phyloP scores from a whole-genome alignment of 2,797 vertebrate species.

The Mallotus villosus region DNA sequence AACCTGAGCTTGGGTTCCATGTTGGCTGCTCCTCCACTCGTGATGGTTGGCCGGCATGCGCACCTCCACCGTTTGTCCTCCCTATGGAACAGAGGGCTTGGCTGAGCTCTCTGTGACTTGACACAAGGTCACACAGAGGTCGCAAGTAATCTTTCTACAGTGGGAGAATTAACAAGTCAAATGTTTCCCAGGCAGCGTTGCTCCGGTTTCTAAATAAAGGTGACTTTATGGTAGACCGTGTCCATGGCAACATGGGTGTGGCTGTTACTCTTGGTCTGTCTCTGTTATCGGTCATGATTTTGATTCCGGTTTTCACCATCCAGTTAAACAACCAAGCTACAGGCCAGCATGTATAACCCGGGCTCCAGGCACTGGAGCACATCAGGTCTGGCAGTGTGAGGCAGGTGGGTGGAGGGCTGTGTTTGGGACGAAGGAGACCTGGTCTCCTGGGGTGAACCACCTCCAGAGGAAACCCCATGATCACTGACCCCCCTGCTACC shows the following conservation, averaged over 20 bases:
- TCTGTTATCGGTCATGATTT: too few species aligned
- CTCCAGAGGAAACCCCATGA: conserved; percentile 51
- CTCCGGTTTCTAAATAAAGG: too few species aligned
- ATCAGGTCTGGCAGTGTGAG: not conserved
- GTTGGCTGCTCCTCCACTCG: conserved; percentile 46
- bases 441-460: conserved; percentile 28
- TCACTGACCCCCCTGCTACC: conserved; percentile 24
- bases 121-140: conserved; percentile 6
- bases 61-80: conserved; percentile 30
- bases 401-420: conserved; percentile 36
- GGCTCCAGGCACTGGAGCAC: not conserved
- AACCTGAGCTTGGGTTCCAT: conserved; percentile 49
- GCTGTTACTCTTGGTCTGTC: too few species aligned
- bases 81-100: conserved; percentile 43
- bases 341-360: not conserved
- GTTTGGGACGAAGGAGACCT: conserved; percentile 55
- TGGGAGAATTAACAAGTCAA: not conserved
- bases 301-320: too few species aligned
- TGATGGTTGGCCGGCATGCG: conserved; percentile 30
- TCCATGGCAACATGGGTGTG: too few species aligned
- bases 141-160: conserved; percentile 6
- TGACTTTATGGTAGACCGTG: too few species aligned
- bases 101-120: conserved; percentile 4
- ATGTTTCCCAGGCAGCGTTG: not conserved
- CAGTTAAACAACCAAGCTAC: not conserved